These are phyloP conservation scores for Pipra filicauda DNA, from an alignment of 2,113 vertebrate species.

Conservation along the genomic window DNA sequence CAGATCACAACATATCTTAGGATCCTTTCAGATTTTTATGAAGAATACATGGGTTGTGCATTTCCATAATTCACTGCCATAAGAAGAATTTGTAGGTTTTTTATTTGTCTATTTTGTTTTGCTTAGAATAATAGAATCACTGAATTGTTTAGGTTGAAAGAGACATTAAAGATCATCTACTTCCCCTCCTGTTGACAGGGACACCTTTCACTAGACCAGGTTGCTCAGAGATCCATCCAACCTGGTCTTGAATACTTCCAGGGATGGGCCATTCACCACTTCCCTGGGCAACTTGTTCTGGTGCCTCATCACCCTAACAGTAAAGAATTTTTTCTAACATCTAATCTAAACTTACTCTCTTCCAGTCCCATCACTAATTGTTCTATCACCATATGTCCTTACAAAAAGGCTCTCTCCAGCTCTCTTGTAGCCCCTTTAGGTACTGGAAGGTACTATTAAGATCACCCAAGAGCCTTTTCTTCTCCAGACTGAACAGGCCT, in stretches of 20 bases:
- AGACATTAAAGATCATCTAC: too few relatives aligned
- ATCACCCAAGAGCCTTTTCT: neutral
- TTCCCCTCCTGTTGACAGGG: neutral
- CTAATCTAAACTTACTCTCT: neutral
- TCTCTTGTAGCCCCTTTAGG: neutral
- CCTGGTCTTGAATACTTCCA: neutral
- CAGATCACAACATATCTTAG: neutral
- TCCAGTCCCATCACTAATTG: neutral
- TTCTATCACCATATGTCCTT: neutral
- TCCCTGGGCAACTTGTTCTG: accelerated
- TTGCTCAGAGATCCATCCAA: neutral
- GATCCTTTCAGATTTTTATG: neutral
- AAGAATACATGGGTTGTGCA: neutral
- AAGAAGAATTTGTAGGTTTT: neutral
- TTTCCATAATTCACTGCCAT: neutral
- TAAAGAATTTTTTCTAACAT: neutral
- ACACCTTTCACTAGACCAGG: neutral
- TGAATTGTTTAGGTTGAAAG: neutral
- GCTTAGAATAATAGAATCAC: neutral
- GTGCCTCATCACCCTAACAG: neutral
- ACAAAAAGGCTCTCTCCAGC: neutral
- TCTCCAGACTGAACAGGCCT: neutral
- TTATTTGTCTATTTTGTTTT: neutral
- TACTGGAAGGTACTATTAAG: neutral
- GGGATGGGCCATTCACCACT: neutral